Base-by-base conservation (phyloP, 37 sponge, comb jelly and placozoan species). In the Crambe crambe region DNA sequence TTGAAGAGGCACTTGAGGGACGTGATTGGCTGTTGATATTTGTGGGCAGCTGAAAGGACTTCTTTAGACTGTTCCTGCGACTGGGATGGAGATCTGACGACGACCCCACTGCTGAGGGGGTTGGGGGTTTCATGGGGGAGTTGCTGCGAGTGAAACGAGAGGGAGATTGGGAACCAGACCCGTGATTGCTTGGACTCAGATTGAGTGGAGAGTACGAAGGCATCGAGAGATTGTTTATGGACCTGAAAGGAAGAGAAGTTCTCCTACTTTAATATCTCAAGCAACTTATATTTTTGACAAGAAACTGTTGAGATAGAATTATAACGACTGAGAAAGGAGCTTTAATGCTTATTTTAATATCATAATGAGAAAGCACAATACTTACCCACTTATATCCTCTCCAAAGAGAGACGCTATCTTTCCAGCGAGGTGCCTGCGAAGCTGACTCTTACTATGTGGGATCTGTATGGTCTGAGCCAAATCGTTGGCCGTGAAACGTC, bases 391-490 rank as follows among this genome's bases (percentile, higher is more conserved):
- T 18, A 54, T 47, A 1, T 72, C 83, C 39, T 73, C 75, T 0
- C 51, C 37, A 31, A 93, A 73, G 36, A 93, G 90, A 2, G 23
- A 32, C 76, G 83, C 83, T 37, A 94, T 71, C 63, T 90, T 79
- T 12, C 70, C 69, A n/a, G 84, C 75, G 15, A 94, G 85, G 69
- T 87, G 76, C 37, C 75, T 89, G 70, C 85, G 72, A 6, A 83
- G 43, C 27, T 73, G 83, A 2, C 67, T 8, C 51, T 86, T 85
- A 58, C 75, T 73, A 32, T 65, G 17, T n/a, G 91, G 89, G 2
- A 95, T 83, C 42, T 86, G 76, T 26, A 92, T n/a, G 23, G 86
- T 75, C 8, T 27, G n/a, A 31, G 93, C 90, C 44, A 95, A 59
- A 26, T 82, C 58, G 23, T 95, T 90, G 8, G 89, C 18, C 0